phyloP scores from a whole-genome alignment of 2,797 vertebrate species.

The Bufotes viridis region DNA sequence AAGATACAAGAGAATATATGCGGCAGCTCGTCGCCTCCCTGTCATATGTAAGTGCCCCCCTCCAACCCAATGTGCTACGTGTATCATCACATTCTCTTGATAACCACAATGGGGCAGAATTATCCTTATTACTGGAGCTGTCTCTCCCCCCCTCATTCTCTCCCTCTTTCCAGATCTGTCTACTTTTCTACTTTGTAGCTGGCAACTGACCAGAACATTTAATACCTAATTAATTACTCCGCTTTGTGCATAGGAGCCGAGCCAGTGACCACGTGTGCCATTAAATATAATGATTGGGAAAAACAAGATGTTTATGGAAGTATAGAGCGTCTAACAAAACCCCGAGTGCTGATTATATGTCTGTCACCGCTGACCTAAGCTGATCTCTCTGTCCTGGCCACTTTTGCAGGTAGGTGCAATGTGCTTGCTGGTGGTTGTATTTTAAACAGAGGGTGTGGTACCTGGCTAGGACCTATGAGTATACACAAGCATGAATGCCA shows the following conservation, averaged over 20 bases:
- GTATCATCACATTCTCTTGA: slow-evolving; percentile 1
- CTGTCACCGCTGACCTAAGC: neutral
- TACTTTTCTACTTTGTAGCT: slow-evolving; percentile 47
- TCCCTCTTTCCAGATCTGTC: slow-evolving; percentile 16
- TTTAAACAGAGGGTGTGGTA: neutral
- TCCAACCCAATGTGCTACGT: neutral
- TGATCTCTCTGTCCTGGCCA: no score
- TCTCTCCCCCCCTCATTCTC: neutral
- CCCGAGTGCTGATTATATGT: slow-evolving; percentile 5
- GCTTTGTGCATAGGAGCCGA: slow-evolving; percentile 55
- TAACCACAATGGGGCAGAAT: slow-evolving; percentile 48
- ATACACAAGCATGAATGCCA: neutral
- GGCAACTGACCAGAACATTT: slow-evolving; percentile 60
- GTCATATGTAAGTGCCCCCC: slow-evolving; percentile 7
- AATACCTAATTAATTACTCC: slow-evolving; percentile 62
- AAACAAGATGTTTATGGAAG: slow-evolving; percentile 55
- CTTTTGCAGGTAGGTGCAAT: neutral
- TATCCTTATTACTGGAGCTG: neutral
- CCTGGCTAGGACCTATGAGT: neutral
- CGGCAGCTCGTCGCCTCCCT: neutral
- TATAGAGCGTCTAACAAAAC: slow-evolving; percentile 11
- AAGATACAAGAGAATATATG: neutral
- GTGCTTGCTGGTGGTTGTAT: neutral
- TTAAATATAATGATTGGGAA: slow-evolving; percentile 61
- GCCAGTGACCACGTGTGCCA: slow-evolving; percentile 55